Evolutionary conservation across 2,888 invertebrate genomes (phyloP).

Genomic region (Xestoiulus laeticollis): DNA sequence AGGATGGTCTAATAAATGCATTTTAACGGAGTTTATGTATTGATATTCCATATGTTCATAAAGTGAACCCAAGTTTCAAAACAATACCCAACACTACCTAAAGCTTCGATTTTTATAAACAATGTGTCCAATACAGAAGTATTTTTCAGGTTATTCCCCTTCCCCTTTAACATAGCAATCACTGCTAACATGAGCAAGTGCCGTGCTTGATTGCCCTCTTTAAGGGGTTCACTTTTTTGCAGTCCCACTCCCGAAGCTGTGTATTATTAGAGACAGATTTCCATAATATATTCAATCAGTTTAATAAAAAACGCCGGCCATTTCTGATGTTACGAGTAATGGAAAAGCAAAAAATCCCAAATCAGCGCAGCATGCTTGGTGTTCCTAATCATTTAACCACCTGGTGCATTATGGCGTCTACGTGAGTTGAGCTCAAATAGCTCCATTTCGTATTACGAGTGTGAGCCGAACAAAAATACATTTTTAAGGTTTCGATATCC

Average conservation of each 20-base stretch:
- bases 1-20: too few species aligned
- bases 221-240: not conserved
- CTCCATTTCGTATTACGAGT: not conserved
- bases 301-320: not conserved
- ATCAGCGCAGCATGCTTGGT: not conserved
- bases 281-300: slow-evolving; percentile 27
- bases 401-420: slow-evolving; percentile 28
- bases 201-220: not conserved
- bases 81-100: too few species aligned
- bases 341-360: slow-evolving; percentile 6
- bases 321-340: not conserved
- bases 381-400: slow-evolving; percentile 30
- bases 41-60: too few species aligned
- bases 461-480: not conserved
- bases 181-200: not conserved
- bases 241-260: not conserved
- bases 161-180: not conserved
- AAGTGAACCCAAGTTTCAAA: too few species aligned
- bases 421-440: slow-evolving; percentile 35
- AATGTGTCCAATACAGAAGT: too few species aligned
- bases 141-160: not conserved
- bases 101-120: too few species aligned
- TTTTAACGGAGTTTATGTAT: too few species aligned
- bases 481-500: slow-evolving; percentile 21
- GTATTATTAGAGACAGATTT: slow-evolving; percentile 17